Base-by-base conservation (phyloP, 2,113 vertebrate species). In the Gobius niger region DNA sequence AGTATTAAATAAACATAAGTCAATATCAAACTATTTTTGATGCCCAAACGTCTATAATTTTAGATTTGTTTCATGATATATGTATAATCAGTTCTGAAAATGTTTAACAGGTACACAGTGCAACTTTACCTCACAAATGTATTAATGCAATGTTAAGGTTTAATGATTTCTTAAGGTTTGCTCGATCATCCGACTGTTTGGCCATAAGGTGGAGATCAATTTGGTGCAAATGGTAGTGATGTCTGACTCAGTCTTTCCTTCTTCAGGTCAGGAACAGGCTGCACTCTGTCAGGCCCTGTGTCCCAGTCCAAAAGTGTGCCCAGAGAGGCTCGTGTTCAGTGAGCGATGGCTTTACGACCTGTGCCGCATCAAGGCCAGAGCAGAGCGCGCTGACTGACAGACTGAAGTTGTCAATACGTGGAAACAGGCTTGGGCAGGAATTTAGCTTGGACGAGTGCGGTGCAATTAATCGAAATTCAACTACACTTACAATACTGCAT, bases 161-260 rank as follows among this genome's bases (percentile, higher is more conserved):
- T 34, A 34, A 34, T 34, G 24, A 34, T 47, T 13, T 19, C 9
- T 54, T 10, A 11, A 19, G 8, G 12, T 56, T 56, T 13, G 50
- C 65, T 57, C n/a, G 19, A 80, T 65, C 8, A 54, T 73, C 67
- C 63, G 13, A 74, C 42, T 73, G 61, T 53, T 46, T 65, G 40
- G 34, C 9, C 0, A 19, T 0, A 24, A 57, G 52, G 88, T 85
- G 90, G 72, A 67, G 34, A 9, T 63, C 59, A 73, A 64, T 66
- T 63, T 73, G 73, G 80, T 79, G 75, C 47, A 80, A 85, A 75
- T 47, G 75, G 80, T 73, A 73, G 75, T 47, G 6, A 75, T 53
- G 76, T 60, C 81, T 89, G 87, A 90, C 78, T 89, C 85, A 87
- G 72, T 64, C 82, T 79, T 85, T 87, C 85, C 88, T 75, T 80